Evolutionary conservation across 2,888 invertebrate species (phyloP).

Genomic region (Drosophila rubida): DNA sequence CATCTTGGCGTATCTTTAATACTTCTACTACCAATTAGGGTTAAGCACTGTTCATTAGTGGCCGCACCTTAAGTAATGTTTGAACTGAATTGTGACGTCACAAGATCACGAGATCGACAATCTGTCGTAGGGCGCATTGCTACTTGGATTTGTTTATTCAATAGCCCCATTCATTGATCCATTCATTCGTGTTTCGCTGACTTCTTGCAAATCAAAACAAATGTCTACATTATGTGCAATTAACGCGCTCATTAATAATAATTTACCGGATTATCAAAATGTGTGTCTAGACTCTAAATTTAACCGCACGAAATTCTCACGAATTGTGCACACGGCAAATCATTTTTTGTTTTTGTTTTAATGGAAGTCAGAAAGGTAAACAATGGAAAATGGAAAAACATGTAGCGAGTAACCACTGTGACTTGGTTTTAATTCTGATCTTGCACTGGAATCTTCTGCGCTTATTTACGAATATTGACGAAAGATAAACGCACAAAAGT

Average conservation of each 20-base stretch:
- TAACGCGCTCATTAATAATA: conserved; percentile 48
- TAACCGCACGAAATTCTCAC: conserved; percentile 34
- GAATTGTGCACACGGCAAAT: conserved; percentile 45
- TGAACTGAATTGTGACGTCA: conserved; percentile 23
- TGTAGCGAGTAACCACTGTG: conserved; percentile 2
- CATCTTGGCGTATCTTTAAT: not conserved
- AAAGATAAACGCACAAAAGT: conserved; percentile 41
- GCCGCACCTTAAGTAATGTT: not conserved
- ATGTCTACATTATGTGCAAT: conserved; percentile 52
- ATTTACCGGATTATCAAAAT: conserved; percentile 49
- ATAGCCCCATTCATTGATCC: conserved; percentile 38
- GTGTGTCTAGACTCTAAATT: conserved; percentile 41
- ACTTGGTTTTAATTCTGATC: conserved; percentile 18
- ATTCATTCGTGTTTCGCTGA: conserved; percentile 47
- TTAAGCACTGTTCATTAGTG: not conserved
- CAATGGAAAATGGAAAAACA: not conserved
- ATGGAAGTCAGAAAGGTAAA: not conserved
- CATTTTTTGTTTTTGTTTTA: conserved; percentile 2
- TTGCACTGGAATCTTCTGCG: conserved; percentile 19
- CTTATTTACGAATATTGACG: conserved; percentile 13
- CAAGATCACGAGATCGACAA: conserved; percentile 11
- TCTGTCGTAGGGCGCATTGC: not conserved
- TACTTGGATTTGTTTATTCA: conserved; percentile 42
- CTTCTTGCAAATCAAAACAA: conserved; percentile 56
- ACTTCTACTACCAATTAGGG: conserved; percentile 19